Evolutionary conservation across 2,888 invertebrate species (phyloP).

Genomic region (Lagria hirta): DNA sequence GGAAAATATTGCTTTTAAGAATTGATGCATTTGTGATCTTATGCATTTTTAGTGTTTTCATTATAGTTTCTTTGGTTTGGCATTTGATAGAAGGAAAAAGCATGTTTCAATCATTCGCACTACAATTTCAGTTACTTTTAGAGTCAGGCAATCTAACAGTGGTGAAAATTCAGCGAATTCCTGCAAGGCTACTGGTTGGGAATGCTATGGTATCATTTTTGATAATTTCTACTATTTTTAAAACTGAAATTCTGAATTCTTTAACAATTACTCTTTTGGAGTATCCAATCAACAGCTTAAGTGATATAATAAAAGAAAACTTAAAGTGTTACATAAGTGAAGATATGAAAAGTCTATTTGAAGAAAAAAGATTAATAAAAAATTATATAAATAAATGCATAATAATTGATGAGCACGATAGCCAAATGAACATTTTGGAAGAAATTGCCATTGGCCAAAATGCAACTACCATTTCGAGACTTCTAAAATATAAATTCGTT

Average conservation of each 20-base stretch:
- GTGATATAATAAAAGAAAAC: conserved; percentile 5
- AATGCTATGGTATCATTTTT: conserved; percentile 2
- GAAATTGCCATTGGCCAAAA: conserved; percentile 2
- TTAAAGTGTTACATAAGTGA: conserved; percentile 3
- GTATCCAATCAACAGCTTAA: conserved; percentile 4
- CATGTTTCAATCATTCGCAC: conserved; percentile 1
- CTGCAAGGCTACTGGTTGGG: neutral
- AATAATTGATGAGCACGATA: neutral
- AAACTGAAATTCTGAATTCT: conserved; percentile 4
- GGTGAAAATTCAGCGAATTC: neutral
- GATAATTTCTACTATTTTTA: conserved; percentile 5
- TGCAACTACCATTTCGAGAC: conserved; percentile 2
- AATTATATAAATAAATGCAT: neutral
- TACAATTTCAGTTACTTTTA: conserved; percentile 2
- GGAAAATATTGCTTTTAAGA: conserved; percentile 3
- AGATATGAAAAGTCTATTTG: conserved; percentile 3
- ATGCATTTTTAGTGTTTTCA: neutral
- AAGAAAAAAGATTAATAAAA: neutral
- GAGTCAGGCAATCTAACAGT: neutral
- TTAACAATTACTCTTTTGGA: conserved; percentile 3
- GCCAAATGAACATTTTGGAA: neutral
- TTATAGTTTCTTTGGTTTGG: neutral
- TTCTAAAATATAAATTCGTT: conserved; percentile 5
- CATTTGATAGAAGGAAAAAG: neutral
- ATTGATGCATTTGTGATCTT: neutral